Conservation (phyloP, 2,888 invertebrate species). For the Amaurobius ferox region DNA sequence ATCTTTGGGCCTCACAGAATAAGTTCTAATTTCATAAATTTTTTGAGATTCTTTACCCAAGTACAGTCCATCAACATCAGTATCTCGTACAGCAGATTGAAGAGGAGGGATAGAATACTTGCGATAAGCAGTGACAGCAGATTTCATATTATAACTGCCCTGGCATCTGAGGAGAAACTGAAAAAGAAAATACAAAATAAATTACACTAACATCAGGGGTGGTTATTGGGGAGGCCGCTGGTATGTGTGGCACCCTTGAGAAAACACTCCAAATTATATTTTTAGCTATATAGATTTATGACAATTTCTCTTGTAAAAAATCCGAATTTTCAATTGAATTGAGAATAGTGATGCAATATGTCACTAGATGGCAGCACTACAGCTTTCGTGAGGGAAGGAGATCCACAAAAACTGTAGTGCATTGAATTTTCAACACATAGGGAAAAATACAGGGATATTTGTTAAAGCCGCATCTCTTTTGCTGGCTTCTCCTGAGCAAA, state of each 20-base stretch:
- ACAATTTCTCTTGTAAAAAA: background rate
- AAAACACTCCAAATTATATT: too few species aligned
- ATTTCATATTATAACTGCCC: background rate
- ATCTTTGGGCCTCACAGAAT: conserved; percentile 55
- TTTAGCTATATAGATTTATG: background rate
- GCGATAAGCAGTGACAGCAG: background rate
- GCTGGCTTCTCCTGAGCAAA: too few species aligned
- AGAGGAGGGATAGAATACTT: conserved; percentile 50
- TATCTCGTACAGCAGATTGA: conserved; percentile 19
- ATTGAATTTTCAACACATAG: too few species aligned
- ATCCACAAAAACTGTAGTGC: too few species aligned
- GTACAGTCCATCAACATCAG: conserved; percentile 36
- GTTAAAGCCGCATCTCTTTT: too few species aligned
- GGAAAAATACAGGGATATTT: too few species aligned
- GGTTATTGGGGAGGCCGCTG: too few species aligned
- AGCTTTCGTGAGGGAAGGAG: too few species aligned
- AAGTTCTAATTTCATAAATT: conserved; percentile 69
- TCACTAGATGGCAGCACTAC: too few species aligned
- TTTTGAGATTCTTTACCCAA: conserved; percentile 61
- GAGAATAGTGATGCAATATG: background rate
- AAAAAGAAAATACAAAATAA: background rate
- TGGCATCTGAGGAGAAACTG: conserved; percentile 13
- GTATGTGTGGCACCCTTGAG: too few species aligned
- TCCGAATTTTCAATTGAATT: background rate
- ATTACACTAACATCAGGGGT: background rate